phyloP scores from a whole-genome alignment of 2,888 invertebrate species.

The Drosophila leonis region DNA sequence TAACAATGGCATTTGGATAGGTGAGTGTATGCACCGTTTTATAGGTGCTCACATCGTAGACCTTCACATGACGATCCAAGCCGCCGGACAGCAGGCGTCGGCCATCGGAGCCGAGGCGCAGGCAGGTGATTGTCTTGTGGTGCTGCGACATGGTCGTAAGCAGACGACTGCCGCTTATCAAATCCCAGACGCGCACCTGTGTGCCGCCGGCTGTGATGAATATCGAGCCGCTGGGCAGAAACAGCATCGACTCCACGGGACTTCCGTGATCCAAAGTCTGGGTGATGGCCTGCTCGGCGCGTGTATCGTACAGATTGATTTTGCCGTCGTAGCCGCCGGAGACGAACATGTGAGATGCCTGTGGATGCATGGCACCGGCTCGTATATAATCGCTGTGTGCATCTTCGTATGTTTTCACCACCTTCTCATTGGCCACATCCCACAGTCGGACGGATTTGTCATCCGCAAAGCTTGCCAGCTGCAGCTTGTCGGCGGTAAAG shows the following conservation, averaged over 20 bases:
- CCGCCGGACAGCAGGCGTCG: constrained; percentile 95
- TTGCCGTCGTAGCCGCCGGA: constrained; percentile 96
- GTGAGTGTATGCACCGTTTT: constrained; percentile 95
- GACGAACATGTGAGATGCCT: constrained; percentile 90
- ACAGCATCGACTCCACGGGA: constrained; percentile 95
- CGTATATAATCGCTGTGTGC: constrained; percentile 92
- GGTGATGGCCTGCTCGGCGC: constrained; percentile 88
- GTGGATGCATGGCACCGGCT: constrained; percentile 92
- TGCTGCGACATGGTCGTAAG: constrained; percentile 95
- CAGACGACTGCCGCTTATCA: constrained; percentile 91
- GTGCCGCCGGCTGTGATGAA: constrained; percentile 96
- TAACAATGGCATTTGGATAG: constrained; percentile 95
- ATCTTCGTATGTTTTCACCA: constrained; percentile 88
- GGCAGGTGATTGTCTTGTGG: constrained; percentile 97
- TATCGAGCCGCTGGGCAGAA: constrained; percentile 95
- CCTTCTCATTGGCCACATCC: constrained; percentile 95
- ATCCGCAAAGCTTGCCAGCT: constrained; percentile 95
- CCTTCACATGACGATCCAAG: constrained; percentile 96
- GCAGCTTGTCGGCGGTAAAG: constrained; percentile 92
- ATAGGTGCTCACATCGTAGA: constrained; percentile 95
- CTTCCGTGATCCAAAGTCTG: constrained; percentile 93
- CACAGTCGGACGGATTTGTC: constrained; percentile 95
- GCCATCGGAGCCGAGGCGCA: constrained; percentile 93
- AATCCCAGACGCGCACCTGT: constrained; percentile 97
- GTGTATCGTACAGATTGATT: constrained; percentile 94